Base-by-base conservation (phyloP, 2,888 invertebrate genomes). In the Aphidius colemani region DNA sequence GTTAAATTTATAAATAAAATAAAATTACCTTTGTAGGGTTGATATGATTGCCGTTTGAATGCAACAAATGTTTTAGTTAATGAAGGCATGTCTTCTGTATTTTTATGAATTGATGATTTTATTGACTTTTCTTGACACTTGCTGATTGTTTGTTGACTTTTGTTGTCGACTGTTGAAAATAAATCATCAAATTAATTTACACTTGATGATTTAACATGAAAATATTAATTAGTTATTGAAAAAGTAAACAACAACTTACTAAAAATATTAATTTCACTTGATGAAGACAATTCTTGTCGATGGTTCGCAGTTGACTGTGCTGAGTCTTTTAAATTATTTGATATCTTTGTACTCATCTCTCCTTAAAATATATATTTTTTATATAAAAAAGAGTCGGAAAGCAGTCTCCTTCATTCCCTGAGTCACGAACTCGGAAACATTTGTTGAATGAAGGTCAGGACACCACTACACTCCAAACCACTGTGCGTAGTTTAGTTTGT, bases 281-380 rank as follows among this genome's bases (percentile, higher is more conserved):
- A 53, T 43, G 63, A 46, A 18, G 68, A 58, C 49, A 67, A 64
- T 53, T 65, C 40, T 61, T 66, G 53, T 59, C 64, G 70, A 68
- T 72, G 77, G 75, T 71, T 77, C 69, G 71, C 72, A 59, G 76
- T 66, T 71, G 77, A 77, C 77, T 77, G 77, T 49, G 72, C 70
- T 67, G 71, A 44, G 11, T 66, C 65, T 41, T 65, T 70, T 62
- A 70, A 69, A 18, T 67, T 72, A 53, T 72, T 71, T 66, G 77
- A 77, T 75, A 77, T 75, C 75, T 75, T 75, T 48, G 75, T 73
- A 65, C 78, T 78, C 77, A 77, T 77, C 75, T 72, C 30, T 30
- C 30, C 30, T 30, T 30, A 5, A 30, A 30, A 30, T 30, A 30
- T 30, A 30, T 30, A 30, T 30, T 30, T 43, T 30, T 43, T 53